phyloP scores from a whole-genome alignment of 2,797 vertebrate genomes.

The Enteromius mattozi region DNA sequence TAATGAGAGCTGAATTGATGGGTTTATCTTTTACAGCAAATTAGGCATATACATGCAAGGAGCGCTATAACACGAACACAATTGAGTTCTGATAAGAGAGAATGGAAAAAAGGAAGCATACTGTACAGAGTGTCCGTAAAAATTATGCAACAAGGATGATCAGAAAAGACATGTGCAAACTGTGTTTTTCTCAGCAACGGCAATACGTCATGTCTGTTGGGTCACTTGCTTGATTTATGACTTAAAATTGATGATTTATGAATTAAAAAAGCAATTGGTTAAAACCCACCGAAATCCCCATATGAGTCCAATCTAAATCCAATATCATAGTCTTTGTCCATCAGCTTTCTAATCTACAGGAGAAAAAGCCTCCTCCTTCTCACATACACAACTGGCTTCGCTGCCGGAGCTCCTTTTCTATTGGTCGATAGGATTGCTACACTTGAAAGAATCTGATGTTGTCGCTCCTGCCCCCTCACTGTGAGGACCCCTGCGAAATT shows the following conservation, averaged over 20 bases:
- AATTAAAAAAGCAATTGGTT: neutral
- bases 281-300: neutral
- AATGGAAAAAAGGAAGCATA: neutral
- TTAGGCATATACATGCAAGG: neutral
- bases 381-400: neutral
- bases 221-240: constrained; percentile 15
- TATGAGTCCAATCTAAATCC: neutral
- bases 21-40: neutral
- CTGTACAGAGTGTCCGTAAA: neutral
- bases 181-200: neutral
- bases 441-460: constrained; percentile 63
- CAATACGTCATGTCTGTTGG: neutral
- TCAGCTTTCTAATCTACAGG: neutral
- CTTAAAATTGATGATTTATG: neutral
- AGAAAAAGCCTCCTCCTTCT: constrained; percentile 43
- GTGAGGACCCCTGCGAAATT: constrained; percentile 61
- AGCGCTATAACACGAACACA: neutral
- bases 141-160: neutral
- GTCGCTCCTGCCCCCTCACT: constrained; percentile 56
- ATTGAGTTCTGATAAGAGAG: neutral
- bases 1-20: neutral
- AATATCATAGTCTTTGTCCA: neutral
- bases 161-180: neutral
- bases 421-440: constrained; percentile 52
- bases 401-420: constrained; percentile 45